Conservation (phyloP, 2,113 vertebrate genomes). For the Cryptomyrus ogoouensis region DNA sequence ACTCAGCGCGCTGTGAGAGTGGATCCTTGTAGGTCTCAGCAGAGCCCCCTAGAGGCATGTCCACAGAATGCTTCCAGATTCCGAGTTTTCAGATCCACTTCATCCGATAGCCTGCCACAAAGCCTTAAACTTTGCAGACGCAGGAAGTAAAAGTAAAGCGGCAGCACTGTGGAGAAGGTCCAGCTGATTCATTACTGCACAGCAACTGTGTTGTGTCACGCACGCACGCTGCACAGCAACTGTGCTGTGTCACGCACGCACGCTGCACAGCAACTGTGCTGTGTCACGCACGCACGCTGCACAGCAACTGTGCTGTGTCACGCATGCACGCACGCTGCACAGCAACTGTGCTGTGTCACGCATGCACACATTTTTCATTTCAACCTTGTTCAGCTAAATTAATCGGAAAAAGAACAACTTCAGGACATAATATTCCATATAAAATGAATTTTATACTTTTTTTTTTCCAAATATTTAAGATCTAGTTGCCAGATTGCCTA, state of each 20-base stretch:
- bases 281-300: not conserved
- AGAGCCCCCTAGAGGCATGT: constrained; percentile 36
- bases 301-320: not conserved
- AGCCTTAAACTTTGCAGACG: constrained; percentile 27
- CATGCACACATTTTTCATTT: constrained; percentile 15
- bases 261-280: not conserved
- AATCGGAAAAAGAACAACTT: not conserved
- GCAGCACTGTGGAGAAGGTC: not conserved
- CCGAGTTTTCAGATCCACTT: constrained; percentile 22
- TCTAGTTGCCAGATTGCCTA: not conserved
- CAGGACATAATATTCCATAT: not conserved
- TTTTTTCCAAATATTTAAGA: not conserved
- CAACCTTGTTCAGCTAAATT: constrained; percentile 20
- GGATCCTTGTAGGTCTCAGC: constrained; percentile 22
- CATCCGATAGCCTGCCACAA: constrained; percentile 26
- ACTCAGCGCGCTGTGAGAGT: not conserved
- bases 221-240: not conserved
- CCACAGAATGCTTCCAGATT: constrained; percentile 3
- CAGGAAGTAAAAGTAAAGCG: not conserved
- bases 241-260: not conserved
- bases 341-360: not conserved
- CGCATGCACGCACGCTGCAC: not conserved
- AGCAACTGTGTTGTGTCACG: not conserved
- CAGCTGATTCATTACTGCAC: not conserved
- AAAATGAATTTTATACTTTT: not conserved